These are phyloP conservation scores for Microctonus brassicae DNA, from an alignment of 2,888 invertebrate species.

Conservation along the genomic window DNA sequence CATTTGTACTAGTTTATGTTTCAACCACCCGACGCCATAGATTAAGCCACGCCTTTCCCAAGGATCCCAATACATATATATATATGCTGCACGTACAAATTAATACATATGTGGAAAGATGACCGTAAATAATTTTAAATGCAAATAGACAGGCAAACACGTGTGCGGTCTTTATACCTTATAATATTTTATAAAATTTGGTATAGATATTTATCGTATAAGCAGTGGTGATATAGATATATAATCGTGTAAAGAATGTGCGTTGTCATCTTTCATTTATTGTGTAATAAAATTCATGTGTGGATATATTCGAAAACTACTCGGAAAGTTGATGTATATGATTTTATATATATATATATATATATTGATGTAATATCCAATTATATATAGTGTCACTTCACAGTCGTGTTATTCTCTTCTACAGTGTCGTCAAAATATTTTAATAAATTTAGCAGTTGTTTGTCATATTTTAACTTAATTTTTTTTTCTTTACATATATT, in stretches of 20 bases:
- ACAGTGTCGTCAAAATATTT: not conserved
- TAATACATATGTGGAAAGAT: no score
- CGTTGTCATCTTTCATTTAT: not conserved
- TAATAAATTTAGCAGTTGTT: not conserved
- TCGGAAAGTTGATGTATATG: not conserved
- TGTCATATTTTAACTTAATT: not conserved
- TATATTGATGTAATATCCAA: no score
- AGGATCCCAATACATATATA: no score
- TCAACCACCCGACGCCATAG: no score
- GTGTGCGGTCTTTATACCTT: conserved; percentile 12
- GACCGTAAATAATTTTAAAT: no score
- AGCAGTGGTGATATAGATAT: not conserved
- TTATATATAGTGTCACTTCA: not conserved
- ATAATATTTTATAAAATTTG: not conserved
- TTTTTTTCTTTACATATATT: not conserved
- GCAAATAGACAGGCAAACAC: not conserved
- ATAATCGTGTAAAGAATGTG: conserved; percentile 12
- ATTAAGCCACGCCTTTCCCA: no score
- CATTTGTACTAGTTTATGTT: no score
- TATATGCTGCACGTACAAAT: no score
- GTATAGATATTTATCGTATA: not conserved
- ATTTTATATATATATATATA: not conserved
- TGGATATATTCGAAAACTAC: not conserved
- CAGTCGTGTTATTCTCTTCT: not conserved
- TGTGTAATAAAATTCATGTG: not conserved